phyloP scores from a whole-genome alignment of 2,888 invertebrate genomes.

The Drosophila mimetica region DNA sequence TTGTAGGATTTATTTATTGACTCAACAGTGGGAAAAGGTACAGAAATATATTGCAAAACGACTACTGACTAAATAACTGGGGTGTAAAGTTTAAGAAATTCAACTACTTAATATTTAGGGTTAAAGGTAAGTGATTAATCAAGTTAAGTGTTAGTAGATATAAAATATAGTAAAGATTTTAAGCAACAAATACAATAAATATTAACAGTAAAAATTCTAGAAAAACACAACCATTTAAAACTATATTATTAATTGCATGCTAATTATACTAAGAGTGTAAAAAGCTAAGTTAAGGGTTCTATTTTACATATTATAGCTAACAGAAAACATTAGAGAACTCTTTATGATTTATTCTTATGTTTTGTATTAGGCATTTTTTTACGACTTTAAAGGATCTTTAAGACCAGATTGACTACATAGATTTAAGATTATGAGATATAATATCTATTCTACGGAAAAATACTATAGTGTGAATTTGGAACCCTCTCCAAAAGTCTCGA shows the following conservation, averaged over 20 bases:
- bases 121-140: slow-evolving; percentile 1
- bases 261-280: slow-evolving; percentile 8
- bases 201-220: slow-evolving; percentile 5
- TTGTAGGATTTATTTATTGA: slow-evolving; percentile 54
- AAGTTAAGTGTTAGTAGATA: background rate
- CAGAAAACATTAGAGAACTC: too few relatives aligned
- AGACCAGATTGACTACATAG: background rate
- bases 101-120: background rate
- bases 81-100: slow-evolving; percentile 1
- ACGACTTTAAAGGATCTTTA: background rate
- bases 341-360: background rate
- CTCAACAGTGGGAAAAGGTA: slow-evolving; percentile 50
- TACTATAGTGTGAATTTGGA: slow-evolving; percentile 1
- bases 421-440: background rate
- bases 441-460: background rate
- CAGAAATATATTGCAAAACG: slow-evolving; percentile 64
- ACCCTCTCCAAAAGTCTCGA: slow-evolving; percentile 22
- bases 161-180: background rate
- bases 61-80: slow-evolving; percentile 52
- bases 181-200: slow-evolving; percentile 2
- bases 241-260: background rate
- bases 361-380: background rate
- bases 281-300: background rate
- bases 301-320: too few relatives aligned
- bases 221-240: slow-evolving; percentile 1